phyloP scores from a whole-genome alignment of 64 coral and sea anemone species.

The Cladopsammia gracilis region DNA sequence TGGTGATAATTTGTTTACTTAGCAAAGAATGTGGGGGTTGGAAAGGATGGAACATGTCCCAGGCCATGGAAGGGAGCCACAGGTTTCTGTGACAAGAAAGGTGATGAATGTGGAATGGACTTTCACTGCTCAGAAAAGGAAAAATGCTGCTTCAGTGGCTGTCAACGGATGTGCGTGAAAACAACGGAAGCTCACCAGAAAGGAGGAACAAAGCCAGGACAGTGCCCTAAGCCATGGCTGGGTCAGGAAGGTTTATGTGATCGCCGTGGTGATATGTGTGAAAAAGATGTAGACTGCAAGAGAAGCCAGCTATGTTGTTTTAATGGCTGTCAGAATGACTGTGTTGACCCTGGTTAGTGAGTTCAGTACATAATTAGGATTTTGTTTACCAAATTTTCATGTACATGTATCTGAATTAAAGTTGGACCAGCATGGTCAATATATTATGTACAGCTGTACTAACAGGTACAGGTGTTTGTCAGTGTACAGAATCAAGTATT shows the following conservation, averaged over 20 bases:
- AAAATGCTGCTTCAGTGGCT: slow-evolving; percentile 76
- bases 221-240: slow-evolving; percentile 46
- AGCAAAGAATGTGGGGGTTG: not conserved
- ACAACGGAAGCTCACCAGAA: slow-evolving; percentile 24
- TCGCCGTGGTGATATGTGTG: slow-evolving; percentile 63
- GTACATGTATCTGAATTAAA: too few species aligned
- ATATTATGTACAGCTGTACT: too few species aligned
- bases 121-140: slow-evolving; percentile 56
- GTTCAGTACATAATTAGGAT: not conserved
- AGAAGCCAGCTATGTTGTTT: slow-evolving; percentile 44
- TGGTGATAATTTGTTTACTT: not conserved
- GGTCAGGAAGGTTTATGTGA: slow-evolving; percentile 39
- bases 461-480: not conserved
- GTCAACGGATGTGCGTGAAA: slow-evolving; percentile 62
- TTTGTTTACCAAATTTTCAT: too few species aligned
- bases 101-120: slow-evolving; percentile 63
- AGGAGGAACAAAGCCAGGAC: slow-evolving; percentile 22
- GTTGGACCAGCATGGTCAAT: too few species aligned
- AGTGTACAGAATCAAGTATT: not conserved
- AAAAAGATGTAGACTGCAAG: slow-evolving; percentile 3
- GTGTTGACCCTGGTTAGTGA: slow-evolving; percentile 40
- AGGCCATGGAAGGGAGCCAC: slow-evolving; percentile 38
- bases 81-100: slow-evolving; percentile 75
- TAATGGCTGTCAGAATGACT: slow-evolving; percentile 66
- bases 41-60: slow-evolving; percentile 45